Base-by-base conservation (phyloP, 2,888 invertebrate genomes). In the Syritta pipiens region DNA sequence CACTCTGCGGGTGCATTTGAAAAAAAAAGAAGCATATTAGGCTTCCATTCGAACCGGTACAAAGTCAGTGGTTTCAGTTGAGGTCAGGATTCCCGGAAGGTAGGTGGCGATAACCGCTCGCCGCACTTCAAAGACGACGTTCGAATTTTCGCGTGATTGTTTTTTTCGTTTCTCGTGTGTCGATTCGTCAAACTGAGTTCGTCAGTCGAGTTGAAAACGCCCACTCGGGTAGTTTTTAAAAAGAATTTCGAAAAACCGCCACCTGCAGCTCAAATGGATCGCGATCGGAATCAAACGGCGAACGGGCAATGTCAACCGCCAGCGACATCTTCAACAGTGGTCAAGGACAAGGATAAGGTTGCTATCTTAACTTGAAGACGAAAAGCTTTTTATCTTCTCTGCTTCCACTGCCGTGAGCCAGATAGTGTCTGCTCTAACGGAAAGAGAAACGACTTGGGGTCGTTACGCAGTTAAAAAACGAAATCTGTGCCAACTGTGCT, bases 21-120 rank as follows among this genome's bases (percentile, higher is more conserved):
- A 55, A 10, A 10, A 4, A 44, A 42, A 49, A 69, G 49, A 51
- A 69, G 63, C n/a, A n/a, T n/a, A 46, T 46, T 9, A 14, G 53
- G 32, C 53, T 71, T n/a, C 24, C 68, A 79, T 57, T 57, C 48
- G 40, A 51, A 62, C 55, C 79, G 72, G 65, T 74, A 72, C 55
- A 60, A 62, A 72, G 55, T 57, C 55, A 35, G 68, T 76, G 55
- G 55, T 65, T 75, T 84, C 83, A 84, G 85, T 85, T 84, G 83
- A 83, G 84, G 83, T 82, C 84, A 84, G 84, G 81, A 82, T 82
- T 84, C 82, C 85, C 84, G 84, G 84, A 83, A 83, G 83, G 83
- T 81, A 83, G 83, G 84, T 72, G 72, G 35, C 62, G 37, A 26
- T 35, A 19, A 5, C 20, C 32, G 28, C 49, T 24, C 48, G 40